phyloP scores from a whole-genome alignment of 2,797 vertebrate species.

The Rhinatrema bivittatum region DNA sequence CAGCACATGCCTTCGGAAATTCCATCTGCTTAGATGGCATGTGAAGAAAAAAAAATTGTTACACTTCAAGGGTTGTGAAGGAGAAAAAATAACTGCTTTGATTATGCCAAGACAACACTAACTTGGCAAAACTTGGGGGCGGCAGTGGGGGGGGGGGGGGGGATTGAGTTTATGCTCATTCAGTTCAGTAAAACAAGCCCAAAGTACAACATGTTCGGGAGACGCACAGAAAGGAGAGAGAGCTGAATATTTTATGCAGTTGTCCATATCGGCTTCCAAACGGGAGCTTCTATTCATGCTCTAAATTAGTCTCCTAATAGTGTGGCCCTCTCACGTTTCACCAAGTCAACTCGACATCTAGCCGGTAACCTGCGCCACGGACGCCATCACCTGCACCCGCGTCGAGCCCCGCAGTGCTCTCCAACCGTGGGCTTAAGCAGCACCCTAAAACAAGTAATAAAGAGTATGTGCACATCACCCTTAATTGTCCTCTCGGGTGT shows the following conservation, averaged over 20 bases:
- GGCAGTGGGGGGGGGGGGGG: too few species aligned
- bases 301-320: slow-evolving; percentile 3
- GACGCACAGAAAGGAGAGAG: not conserved
- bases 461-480: not conserved
- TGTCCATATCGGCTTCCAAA: not conserved
- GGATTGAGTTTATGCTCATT: not conserved
- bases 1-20: too few species aligned
- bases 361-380: slow-evolving; percentile 1
- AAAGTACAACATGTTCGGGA: slow-evolving; percentile 1
- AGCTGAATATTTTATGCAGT: not conserved
- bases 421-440: slow-evolving; percentile 1
- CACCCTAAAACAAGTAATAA: not conserved
- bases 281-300: slow-evolving; percentile 4
- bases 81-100: too few species aligned
- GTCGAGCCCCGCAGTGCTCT: not conserved
- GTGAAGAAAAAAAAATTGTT: too few species aligned
- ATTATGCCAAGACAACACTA: too few species aligned
- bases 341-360: not conserved
- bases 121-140: slow-evolving; percentile 1
- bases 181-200: slow-evolving; percentile 8
- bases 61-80: too few species aligned
- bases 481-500: too few species aligned
- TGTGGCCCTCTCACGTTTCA: slow-evolving; percentile 5
- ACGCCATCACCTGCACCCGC: not conserved
- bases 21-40: too few species aligned